phyloP scores from a whole-genome alignment of 35 echinoderm and acorn worm species.

The Ptychodera flava region DNA sequence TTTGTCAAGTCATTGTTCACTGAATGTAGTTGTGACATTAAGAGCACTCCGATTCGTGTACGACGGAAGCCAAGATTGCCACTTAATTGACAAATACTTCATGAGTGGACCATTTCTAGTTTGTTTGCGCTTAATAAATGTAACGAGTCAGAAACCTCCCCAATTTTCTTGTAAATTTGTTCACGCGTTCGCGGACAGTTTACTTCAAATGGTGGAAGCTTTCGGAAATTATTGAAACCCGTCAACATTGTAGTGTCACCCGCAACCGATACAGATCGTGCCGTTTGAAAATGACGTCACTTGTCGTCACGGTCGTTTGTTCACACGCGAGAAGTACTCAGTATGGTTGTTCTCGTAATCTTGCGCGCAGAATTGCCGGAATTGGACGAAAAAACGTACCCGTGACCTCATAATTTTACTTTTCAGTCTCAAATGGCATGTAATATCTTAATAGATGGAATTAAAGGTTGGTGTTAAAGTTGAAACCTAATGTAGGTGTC shows the following conservation, averaged over 20 bases:
- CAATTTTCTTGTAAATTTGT: too few species aligned
- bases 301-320: background rate
- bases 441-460: too few species aligned
- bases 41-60: background rate
- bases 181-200: background rate
- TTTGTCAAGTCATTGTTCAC: background rate
- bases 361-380: too few species aligned
- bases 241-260: background rate
- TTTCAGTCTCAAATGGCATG: too few species aligned
- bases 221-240: background rate
- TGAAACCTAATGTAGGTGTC: too few species aligned
- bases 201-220: background rate
- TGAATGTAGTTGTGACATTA: background rate
- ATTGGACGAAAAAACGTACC: too few species aligned
- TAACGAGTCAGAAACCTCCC: background rate
- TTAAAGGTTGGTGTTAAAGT: too few species aligned
- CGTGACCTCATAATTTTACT: too few species aligned
- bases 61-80: background rate
- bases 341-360: too few species aligned
- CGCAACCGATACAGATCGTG: background rate
- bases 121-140: background rate
- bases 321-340: too few species aligned
- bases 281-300: background rate
- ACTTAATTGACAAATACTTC: background rate
- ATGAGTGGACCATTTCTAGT: background rate